phyloP scores from a whole-genome alignment of 2,888 invertebrate genomes.

The Lycocerus yunnanus region DNA sequence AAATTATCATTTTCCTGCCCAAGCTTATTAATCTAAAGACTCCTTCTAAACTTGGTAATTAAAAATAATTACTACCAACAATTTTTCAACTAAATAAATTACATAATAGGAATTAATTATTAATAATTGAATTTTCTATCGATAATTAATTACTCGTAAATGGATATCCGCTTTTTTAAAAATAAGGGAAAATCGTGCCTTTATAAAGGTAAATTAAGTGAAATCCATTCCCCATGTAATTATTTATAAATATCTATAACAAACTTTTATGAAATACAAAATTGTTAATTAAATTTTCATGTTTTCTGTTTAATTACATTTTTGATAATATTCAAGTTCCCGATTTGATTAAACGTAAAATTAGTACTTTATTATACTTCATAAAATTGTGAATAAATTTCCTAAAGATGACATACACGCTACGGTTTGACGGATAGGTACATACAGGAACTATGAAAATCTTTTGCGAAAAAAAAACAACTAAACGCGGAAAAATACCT shows the following conservation, averaged over 20 bases:
- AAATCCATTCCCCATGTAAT: background rate
- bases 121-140: background rate
- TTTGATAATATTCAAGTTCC: too few relatives aligned
- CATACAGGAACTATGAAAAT: too few relatives aligned
- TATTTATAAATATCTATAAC: background rate
- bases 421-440: too few relatives aligned
- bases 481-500: too few relatives aligned
- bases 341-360: background rate
- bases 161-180: background rate
- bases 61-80: background rate
- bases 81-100: background rate
- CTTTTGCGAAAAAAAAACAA: too few relatives aligned
- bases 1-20: background rate
- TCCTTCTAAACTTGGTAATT: background rate
- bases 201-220: background rate
- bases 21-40: background rate
- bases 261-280: too few relatives aligned
- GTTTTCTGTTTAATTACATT: too few relatives aligned
- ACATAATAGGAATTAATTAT: background rate
- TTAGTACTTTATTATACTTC: background rate
- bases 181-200: background rate
- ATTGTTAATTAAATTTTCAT: too few relatives aligned
- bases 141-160: background rate
- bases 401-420: background rate
- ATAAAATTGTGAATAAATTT: background rate